Evolutionary conservation across 2,797 vertebrate genomes (phyloP).

Genomic region (Buphagus erythrorhynchus): DNA sequence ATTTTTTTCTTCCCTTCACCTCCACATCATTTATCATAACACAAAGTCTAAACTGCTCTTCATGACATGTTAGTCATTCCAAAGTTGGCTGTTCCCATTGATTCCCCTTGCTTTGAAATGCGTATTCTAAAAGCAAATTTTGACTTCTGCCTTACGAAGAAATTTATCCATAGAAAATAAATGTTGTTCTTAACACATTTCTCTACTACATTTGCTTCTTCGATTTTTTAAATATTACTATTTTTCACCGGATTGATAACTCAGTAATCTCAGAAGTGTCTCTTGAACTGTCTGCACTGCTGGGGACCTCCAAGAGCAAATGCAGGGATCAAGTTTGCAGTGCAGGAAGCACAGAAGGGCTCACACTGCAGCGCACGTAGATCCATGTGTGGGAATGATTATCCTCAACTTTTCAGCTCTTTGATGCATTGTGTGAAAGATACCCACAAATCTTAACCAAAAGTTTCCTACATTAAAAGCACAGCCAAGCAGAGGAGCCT

Average conservation of each 20-base stretch:
- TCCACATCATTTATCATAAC: neutral
- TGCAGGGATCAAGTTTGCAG: neutral
- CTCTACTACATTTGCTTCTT: neutral
- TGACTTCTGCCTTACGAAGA: neutral
- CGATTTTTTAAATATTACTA: neutral
- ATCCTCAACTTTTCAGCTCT: constrained; percentile 47
- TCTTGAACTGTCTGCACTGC: neutral
- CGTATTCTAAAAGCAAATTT: neutral
- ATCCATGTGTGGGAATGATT: constrained; percentile 52
- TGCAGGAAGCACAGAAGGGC: neutral
- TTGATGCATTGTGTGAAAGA: constrained; percentile 65
- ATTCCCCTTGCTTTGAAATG: neutral
- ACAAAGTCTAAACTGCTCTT: neutral
- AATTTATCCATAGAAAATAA: neutral
- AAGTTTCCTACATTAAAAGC: constrained; percentile 58
- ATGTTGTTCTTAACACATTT: neutral
- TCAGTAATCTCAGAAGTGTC: neutral
- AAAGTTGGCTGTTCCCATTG: neutral
- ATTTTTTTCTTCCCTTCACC: neutral
- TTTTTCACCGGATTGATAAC: neutral
- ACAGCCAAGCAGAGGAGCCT: constrained; percentile 40
- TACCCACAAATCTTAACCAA: constrained; percentile 61
- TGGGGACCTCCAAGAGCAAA: neutral
- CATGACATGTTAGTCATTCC: neutral
- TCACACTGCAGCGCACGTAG: neutral